Evolutionary conservation across 1,140 invertebrate genomes (phyloP), one percentile per base, ranked within the genome.

Genomic region (Sitophilus oryzae): DNA sequence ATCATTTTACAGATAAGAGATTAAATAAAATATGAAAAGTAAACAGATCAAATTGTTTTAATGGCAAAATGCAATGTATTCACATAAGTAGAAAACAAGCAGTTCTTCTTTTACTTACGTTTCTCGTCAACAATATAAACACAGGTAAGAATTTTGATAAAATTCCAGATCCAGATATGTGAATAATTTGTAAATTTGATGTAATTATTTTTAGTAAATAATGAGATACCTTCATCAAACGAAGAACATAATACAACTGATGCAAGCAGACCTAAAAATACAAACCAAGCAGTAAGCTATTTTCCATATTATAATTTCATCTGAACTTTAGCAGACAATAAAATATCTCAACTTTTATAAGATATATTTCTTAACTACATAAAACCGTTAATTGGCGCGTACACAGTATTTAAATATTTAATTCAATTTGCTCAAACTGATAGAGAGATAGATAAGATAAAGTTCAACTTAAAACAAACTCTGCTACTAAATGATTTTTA

Each of bases 71-170:
- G 70, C 65, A 66, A 57, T 76, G 74, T 62, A 66, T 72, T 25
- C 70, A 74, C 19, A 71, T 77, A 49, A 76, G 74, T 60, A 70
- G 71, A 61, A 68, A 72, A 21, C 69, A 69, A n/a, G 75, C 68
- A 19, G 54, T 68, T 41, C 68, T 70, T n/a, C 60, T 76, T 8
- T 60, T 76, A 18, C 46, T 76, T 21, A 66, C 72, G 14, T 66
- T 77, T 35, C 60, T 77, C 21, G 56, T 74, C 20, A 66, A 68
- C 44, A 70, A 74, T 41, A 74, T 73, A 50, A 68, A 74, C 59
- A 74, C 73, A 15, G 71, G 74, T 67, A 70, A 47, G 52, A 56
- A 58, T 59, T 40, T 64, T 35, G 43, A 18, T 15, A 35, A 42
- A 43, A 60, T 49, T n/a, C n/a, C n/a, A 16, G 23, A 43, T 41